Conservation (phyloP, 2,888 invertebrate genomes). For the Brachyptera putata region DNA sequence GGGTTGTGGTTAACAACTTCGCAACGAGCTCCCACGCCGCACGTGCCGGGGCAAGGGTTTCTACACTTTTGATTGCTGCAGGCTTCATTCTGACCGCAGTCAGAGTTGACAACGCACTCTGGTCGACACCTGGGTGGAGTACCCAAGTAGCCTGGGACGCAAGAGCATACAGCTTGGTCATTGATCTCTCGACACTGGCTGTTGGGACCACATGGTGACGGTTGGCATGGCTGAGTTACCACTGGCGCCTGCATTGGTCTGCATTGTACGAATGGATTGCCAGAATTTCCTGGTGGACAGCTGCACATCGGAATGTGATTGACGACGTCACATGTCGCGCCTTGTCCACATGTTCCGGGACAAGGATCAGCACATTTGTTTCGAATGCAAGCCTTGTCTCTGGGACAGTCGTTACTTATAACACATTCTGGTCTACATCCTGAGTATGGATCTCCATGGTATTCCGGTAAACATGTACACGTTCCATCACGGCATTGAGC, state of each 20-base stretch:
- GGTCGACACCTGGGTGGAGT: slow-evolving; percentile 67
- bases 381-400: slow-evolving; percentile 64
- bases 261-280: slow-evolving; percentile 62
- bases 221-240: slow-evolving; percentile 43
- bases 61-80: slow-evolving; percentile 53
- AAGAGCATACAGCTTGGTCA: slow-evolving; percentile 61
- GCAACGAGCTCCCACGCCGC: slow-evolving; percentile 70
- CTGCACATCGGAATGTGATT: slow-evolving; percentile 72
- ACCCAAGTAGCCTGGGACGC: slow-evolving; percentile 62
- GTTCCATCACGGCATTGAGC: slow-evolving; percentile 56
- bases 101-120: slow-evolving; percentile 66
- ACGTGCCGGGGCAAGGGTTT: slow-evolving; percentile 62
- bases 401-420: slow-evolving; percentile 65
- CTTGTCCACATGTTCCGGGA: slow-evolving; percentile 43
- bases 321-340: slow-evolving; percentile 67
- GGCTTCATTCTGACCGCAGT: slow-evolving; percentile 63
- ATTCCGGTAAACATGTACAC: slow-evolving; percentile 48
- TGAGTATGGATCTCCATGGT: slow-evolving; percentile 56
- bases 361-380: slow-evolving; percentile 57
- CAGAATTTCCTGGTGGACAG: slow-evolving; percentile 62
- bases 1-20: slow-evolving; percentile 71
- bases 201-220: slow-evolving; percentile 51
- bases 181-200: slow-evolving; percentile 47
- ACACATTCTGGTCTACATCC: slow-evolving; percentile 77
- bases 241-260: slow-evolving; percentile 44